Base-by-base conservation (phyloP, 1,140 invertebrate genomes). In the Drosophila burlai region DNA sequence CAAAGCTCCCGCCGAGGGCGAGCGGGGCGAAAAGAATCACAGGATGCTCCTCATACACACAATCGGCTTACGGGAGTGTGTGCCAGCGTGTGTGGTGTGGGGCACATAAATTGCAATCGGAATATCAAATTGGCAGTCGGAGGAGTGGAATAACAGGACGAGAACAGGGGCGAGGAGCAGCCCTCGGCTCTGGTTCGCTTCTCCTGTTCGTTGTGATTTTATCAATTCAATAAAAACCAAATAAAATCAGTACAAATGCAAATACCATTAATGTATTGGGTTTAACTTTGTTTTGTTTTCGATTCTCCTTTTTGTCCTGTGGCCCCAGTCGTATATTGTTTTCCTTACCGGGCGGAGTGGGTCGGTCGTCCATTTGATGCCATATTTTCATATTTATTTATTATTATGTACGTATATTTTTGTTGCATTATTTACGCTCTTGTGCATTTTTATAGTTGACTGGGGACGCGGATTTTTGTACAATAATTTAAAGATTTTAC, bases 141-240 rank as follows among this genome's bases (percentile, higher is more conserved):
- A 73, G 49, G 67, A 46, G 31, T 40, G 40, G 31, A 46, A 54
- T 49, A 86, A 60, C 58, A 72, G 81, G 60, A 69, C 60, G 46
- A 52, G 47, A 54, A 43, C 67, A 69, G 64, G 59, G 68, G 58
- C 67, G 40, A 47, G 34, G 26, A 45, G 40, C 42, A 45, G 43
- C 61, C 62, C 75, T 78, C 83, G 58, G 60, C 58, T 69, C 67
- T 66, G 49, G 66, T 58, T 74, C 75, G 62, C 52, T 57, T 42
- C 50, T 43, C 54, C 52, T 42, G 78, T 62, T 55, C 65, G 85
- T 80, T 73, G 69, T 81, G 90, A 92, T 92, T 92, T 92, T 92
- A 92, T 92, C 90, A 92, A 92, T 92, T 92, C 90, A 92, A 92
- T 92, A 91, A 92, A 92, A 92, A 90, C 90, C 78, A 90, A 92